These are phyloP conservation scores for Zaprionus capensis DNA, from an alignment of 1,140 invertebrate genomes.

Conservation along the genomic window DNA sequence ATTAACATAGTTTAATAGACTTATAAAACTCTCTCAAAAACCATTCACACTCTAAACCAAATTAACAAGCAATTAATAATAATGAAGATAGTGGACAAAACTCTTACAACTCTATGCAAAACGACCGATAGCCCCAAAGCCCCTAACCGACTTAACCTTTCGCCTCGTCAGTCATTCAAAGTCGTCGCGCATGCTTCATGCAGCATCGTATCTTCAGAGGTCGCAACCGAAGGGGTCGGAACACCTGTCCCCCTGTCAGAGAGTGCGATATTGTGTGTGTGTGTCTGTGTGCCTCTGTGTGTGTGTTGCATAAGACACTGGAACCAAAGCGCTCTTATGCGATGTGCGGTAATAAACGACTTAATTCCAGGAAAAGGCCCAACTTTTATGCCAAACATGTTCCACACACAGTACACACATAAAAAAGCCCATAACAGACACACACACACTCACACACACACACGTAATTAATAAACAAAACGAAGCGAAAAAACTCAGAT, in stretches of 20 bases:
- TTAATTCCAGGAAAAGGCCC: conserved; percentile 49
- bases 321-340: conserved; percentile 16
- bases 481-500: conserved; percentile 17
- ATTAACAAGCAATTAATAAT: not conserved
- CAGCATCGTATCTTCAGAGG: not conserved
- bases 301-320: conserved; percentile 33
- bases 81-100: not conserved
- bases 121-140: not conserved
- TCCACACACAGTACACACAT: conserved; percentile 13
- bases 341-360: conserved; percentile 46
- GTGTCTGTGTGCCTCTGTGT: too few species aligned
- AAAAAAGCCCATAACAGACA: conserved; percentile 25
- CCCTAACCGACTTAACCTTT: conserved; percentile 35
- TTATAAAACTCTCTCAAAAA: not conserved
- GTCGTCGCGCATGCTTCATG: conserved; percentile 1
- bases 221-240: not conserved
- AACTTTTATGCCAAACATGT: conserved; percentile 46
- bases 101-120: not conserved
- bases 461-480: conserved; percentile 62
- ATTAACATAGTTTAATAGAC: too few species aligned
- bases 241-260: conserved; percentile 25
- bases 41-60: not conserved
- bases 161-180: conserved; percentile 30
- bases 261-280: too few species aligned
- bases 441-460: conserved; percentile 29